Conservation (phyloP, 2,113 vertebrate species). For the Formicarius rufipectus region DNA sequence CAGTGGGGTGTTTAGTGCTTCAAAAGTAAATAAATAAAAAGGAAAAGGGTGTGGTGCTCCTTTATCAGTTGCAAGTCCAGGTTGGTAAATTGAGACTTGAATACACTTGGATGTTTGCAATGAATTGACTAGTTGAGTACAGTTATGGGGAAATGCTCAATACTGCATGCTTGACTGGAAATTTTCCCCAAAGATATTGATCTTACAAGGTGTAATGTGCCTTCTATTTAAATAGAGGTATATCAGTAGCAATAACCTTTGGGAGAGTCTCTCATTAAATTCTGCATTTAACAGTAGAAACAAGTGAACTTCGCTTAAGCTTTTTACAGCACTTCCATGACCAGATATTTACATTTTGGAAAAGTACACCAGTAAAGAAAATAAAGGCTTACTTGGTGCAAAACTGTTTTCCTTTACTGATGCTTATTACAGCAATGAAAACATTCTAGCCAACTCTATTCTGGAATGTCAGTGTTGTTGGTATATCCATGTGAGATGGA, state of each 20-base stretch:
- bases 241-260: neutral
- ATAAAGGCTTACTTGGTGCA: neutral
- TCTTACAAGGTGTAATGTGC: neutral
- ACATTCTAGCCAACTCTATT: neutral
- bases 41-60: constrained; percentile 16
- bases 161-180: neutral
- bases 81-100: neutral
- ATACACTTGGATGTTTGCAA: neutral
- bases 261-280: neutral
- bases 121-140: neutral
- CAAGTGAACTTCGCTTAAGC: neutral
- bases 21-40: constrained; percentile 50
- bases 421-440: neutral
- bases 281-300: neutral
- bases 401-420: neutral
- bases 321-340: neutral
- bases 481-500: neutral
- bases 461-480: neutral
- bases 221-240: neutral
- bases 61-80: neutral
- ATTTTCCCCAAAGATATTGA: neutral
- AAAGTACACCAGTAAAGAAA: neutral
- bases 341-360: neutral
- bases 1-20: neutral
- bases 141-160: neutral